Conservation (phyloP, 2,888 invertebrate species). For the Neoitamus cyanurus region DNA sequence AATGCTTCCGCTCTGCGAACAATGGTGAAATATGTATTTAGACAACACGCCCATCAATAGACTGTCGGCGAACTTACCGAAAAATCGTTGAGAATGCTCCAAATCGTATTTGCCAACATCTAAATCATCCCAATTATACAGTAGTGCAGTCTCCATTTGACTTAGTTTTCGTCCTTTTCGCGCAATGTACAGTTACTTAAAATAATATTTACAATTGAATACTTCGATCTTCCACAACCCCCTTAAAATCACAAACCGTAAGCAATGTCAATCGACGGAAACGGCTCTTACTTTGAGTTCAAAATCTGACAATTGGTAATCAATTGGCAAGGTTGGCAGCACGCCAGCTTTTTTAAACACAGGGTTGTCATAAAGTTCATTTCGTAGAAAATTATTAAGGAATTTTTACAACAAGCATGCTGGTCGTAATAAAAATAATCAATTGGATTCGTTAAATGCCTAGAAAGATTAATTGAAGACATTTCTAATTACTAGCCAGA, state of each 20-base stretch:
- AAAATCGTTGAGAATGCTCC: slow-evolving; percentile 60
- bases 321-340: too few species aligned
- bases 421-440: too few species aligned
- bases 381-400: too few species aligned
- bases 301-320: too few species aligned
- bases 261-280: too few species aligned
- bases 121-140: slow-evolving; percentile 62
- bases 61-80: slow-evolving; percentile 57
- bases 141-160: slow-evolving; percentile 49
- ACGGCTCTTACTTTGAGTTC: background rate
- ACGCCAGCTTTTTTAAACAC: too few species aligned
- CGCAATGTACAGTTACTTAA: slow-evolving; percentile 1
- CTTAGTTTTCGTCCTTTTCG: background rate
- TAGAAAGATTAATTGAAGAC: too few species aligned
- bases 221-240: background rate
- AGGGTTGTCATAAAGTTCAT: too few species aligned
- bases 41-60: background rate
- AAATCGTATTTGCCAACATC: slow-evolving; percentile 59
- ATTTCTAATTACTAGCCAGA: too few species aligned
- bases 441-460: too few species aligned
- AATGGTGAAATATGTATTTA: background rate
- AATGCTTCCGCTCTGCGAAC: background rate
- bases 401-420: too few species aligned
- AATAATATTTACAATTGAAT: background rate
- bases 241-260: background rate